Evolutionary conservation across 2,888 invertebrate species (phyloP), one percentile per base, ranked within the genome.

Genomic region (Ectemnius continuus): DNA sequence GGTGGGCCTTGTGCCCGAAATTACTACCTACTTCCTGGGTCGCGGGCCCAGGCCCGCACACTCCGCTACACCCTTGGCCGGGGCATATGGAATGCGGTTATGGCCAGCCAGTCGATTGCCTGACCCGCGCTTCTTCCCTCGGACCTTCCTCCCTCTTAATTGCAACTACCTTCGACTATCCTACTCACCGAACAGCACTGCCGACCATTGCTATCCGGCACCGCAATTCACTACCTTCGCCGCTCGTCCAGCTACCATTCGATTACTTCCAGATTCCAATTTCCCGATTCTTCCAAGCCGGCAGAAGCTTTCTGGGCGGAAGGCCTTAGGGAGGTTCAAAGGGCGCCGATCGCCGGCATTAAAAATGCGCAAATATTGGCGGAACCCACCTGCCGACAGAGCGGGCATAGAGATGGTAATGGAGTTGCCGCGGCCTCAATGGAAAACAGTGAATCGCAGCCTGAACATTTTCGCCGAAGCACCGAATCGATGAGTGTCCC

Each of bases 21-120:
- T 89, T 88, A 89, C 82, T 85, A 84, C 80, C 85, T 84, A 85
- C 85, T 88, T 88, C 87, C 87, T 86, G 82, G 82, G 79, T 84
- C 80, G 80, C 80, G 80, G 84, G 75, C 77, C 83, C 70, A 8
- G 36, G 4, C 68, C 64, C 76, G 67, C 52, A 52, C 52, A 16
- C 52, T 14, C 52, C 52, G 52, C n/a, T 52, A 52, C 52, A 73
- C 68, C 76, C 72, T 77, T 70, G 73, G 59, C 73, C 64, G 56
- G 76, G 78, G 83, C 86, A 86, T 85, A 86, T 86, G 85, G 85
- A 85, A 85, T 84, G 81, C 83, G 83, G 80, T 79, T 80, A 76
- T 75, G 71, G 65, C 18, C 81, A 58, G 72, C 72, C 78, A 78
- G 75, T 80, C 71, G 64, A 69, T 70, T 36, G 79, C 76, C 73